Conservation (phyloP, 1,140 invertebrate species). For the Drosophila santomea region DNA sequence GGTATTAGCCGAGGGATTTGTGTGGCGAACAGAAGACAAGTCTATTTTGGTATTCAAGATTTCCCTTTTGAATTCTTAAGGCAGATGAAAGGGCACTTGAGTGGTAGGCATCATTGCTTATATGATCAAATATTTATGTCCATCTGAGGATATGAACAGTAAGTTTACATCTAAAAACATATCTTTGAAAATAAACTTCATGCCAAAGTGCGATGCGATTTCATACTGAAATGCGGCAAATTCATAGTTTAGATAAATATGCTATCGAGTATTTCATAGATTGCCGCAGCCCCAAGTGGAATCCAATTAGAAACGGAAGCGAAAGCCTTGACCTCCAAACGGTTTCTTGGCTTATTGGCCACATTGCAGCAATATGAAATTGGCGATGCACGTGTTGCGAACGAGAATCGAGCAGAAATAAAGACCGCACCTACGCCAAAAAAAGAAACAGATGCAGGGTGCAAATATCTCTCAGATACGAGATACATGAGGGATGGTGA, state of each 20-base stretch:
- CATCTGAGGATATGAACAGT: too few species aligned
- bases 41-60: neutral
- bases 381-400: conserved; percentile 48
- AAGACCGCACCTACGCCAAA: conserved; percentile 50
- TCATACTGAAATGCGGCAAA: neutral
- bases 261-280: neutral
- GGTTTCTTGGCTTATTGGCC: conserved; percentile 28
- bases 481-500: conserved; percentile 6
- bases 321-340: conserved; percentile 46
- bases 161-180: too few species aligned
- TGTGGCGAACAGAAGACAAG: neutral
- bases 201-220: too few species aligned
- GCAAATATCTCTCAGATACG: conserved; percentile 5
- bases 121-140: too few species aligned
- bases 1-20: conserved; percentile 29
- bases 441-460: conserved; percentile 36
- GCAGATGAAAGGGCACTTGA: too few species aligned
- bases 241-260: neutral
- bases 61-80: neutral
- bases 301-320: conserved; percentile 20
- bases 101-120: too few species aligned
- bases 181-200: too few species aligned
- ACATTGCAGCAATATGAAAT: conserved; percentile 31
- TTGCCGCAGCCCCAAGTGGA: conserved; percentile 5
- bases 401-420: conserved; percentile 11